phyloP scores from a whole-genome alignment of 2,888 invertebrate species.

The Tethea ocularis region DNA sequence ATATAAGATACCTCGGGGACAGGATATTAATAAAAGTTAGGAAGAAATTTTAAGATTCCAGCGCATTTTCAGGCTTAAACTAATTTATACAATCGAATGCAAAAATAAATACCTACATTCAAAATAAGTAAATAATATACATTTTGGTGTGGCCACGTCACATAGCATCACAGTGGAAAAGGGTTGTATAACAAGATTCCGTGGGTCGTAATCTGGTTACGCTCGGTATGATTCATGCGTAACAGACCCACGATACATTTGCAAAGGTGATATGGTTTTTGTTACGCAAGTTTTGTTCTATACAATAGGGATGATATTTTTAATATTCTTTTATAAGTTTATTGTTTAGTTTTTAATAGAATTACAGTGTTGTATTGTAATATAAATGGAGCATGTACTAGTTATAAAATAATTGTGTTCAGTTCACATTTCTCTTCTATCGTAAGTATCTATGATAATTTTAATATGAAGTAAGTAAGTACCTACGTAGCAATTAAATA shows the following conservation, averaged over 20 bases:
- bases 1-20: no score
- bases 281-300: slow-evolving; percentile 7
- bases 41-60: no score
- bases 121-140: slow-evolving; percentile 42
- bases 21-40: no score
- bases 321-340: neutral
- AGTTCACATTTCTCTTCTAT: no score
- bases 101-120: slow-evolving; percentile 31
- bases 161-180: slow-evolving; percentile 65
- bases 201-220: slow-evolving; percentile 71
- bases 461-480: no score
- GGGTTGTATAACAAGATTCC: slow-evolving; percentile 77
- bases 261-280: slow-evolving; percentile 14
- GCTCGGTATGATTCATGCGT: slow-evolving; percentile 75
- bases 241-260: slow-evolving; percentile 24
- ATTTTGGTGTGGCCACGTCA: slow-evolving; percentile 52
- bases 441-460: no score
- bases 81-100: neutral
- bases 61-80: neutral
- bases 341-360: no score
- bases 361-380: no score
- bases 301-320: slow-evolving; percentile 11
- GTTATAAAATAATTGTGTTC: neutral
- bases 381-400: no score
- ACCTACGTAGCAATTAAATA: no score